Evolutionary conservation across 2,113 vertebrate species (phyloP), one percentile per base, ranked within the genome.

Genomic region (Tautogolabrus adspersus): DNA sequence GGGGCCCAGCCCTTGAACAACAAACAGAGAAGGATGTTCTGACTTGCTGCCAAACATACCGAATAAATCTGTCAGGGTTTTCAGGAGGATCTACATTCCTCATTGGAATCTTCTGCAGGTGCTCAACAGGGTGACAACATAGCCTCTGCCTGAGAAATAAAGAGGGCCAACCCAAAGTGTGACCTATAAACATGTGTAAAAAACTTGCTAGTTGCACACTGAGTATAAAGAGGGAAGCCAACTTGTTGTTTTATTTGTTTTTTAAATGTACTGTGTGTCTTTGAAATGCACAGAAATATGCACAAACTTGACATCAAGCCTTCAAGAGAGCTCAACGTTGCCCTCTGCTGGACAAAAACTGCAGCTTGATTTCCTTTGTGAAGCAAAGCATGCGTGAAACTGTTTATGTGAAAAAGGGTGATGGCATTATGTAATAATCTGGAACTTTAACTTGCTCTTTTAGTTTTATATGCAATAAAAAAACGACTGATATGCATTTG

Each of bases 311-410:
- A 46, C 21, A 66, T 44, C 30, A 56, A 72, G 22, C 16, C 23
- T 11, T 3, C 13, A 11, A 57, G 23, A 65, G 11, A 18, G 79
- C 42, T 30, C 38, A 77, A 66, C 30, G 38, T 68, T 79, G 81
- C 85, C 86, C 80, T 76, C 92, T 91, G 86, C 78, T 92, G 90
- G 73, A 46, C 23, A 11, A 46, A 58, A 83, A 65, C 49, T 40
- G 3, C 16, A 46, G 37, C 5, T 1, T 40, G 40, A 56, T 62
- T 56, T 10, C 12, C 47, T 42, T 47, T 69, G 57, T 6, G 22
- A 56, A 56, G 6, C 26, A 40, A 5, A 46, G 47, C 60, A 15
- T 66, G n/a, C 40, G 16, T 22, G 12, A 40, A 66, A 22, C 16
- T 73, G 65, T 30, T 16, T 34, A 26, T 5, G 44, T 40, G 30